Conservation (phyloP, 2,113 vertebrate species). For the Corythornis cristatus region DNA sequence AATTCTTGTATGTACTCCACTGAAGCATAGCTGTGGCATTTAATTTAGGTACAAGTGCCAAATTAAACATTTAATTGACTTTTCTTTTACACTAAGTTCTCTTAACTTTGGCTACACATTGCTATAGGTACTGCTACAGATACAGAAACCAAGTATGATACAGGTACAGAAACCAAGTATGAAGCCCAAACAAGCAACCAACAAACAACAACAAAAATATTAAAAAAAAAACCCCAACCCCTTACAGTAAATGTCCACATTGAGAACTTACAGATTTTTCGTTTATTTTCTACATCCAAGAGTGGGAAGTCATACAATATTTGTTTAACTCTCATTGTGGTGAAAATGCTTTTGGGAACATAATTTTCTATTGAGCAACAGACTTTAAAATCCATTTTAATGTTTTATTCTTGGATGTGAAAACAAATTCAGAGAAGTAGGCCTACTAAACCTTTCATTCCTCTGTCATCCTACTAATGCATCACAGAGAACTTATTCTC, state of each 20-base stretch:
- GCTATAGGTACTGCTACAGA: neutral
- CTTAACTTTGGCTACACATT: neutral
- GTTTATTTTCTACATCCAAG: neutral
- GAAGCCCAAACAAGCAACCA: neutral
- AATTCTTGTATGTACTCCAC: slow-evolving; percentile 15
- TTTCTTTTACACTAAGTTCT: slow-evolving; percentile 16
- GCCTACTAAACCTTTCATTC: slow-evolving; percentile 40
- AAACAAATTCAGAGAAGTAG: slow-evolving; percentile 45
- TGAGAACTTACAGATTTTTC: neutral
- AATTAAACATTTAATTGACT: slow-evolving; percentile 51
- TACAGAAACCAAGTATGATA: neutral
- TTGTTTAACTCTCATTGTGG: neutral
- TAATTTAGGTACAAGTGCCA: slow-evolving; percentile 35
- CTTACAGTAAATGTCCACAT: neutral
- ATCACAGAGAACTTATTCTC: slow-evolving; percentile 51
- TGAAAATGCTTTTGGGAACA: neutral
- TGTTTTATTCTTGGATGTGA: neutral
- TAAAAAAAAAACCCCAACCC: neutral
- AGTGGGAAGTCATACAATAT: neutral
- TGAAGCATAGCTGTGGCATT: neutral
- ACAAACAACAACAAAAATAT: neutral
- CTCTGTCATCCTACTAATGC: slow-evolving; percentile 43
- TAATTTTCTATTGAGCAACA: neutral
- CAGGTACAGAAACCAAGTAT: neutral
- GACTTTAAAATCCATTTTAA: slow-evolving; percentile 15